Evolutionary conservation across 1,140 invertebrate genomes (phyloP).

Genomic region (Caenorhabditis brenneri): DNA sequence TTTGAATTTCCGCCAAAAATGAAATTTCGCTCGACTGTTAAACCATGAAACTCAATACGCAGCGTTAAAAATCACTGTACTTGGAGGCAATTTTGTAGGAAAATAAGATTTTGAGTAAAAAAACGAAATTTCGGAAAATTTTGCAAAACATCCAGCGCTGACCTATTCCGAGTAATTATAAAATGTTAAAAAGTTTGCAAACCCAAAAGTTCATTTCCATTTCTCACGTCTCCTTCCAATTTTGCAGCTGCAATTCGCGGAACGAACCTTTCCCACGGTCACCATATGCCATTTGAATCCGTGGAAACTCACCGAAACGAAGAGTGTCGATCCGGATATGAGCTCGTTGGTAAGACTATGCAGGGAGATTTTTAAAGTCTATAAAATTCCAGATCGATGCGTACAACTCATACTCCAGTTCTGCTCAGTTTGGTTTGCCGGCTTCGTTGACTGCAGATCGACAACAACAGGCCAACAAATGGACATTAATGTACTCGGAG

Average conservation of each 20-base stretch:
- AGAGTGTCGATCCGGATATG: slow-evolving; percentile 15
- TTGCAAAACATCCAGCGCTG: no score
- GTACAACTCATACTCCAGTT: background rate
- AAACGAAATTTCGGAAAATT: no score
- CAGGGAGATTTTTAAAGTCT: background rate
- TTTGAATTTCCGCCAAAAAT: no score
- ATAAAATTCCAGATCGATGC: slow-evolving; percentile 40
- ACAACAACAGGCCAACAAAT: slow-evolving; percentile 17
- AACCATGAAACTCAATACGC: no score
- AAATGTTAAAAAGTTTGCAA: no score
- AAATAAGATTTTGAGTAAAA: no score
- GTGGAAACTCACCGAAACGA: slow-evolving; percentile 50
- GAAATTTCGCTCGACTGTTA: no score
- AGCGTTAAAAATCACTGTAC: no score
- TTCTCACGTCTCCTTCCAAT: background rate
- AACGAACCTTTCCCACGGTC: slow-evolving; percentile 57
- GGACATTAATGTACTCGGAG: slow-evolving; percentile 30
- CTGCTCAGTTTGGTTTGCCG: background rate
- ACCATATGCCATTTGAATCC: slow-evolving; percentile 62
- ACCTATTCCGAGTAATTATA: no score
- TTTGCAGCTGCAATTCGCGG: slow-evolving; percentile 60
- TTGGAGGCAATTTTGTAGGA: no score
- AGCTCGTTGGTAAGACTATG: background rate
- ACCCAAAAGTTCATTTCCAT: no score
- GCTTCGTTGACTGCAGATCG: background rate